Base-by-base conservation (phyloP, 30 jellyfish, hydroid and myxozoan species). In the Clytia hemisphaerica region DNA sequence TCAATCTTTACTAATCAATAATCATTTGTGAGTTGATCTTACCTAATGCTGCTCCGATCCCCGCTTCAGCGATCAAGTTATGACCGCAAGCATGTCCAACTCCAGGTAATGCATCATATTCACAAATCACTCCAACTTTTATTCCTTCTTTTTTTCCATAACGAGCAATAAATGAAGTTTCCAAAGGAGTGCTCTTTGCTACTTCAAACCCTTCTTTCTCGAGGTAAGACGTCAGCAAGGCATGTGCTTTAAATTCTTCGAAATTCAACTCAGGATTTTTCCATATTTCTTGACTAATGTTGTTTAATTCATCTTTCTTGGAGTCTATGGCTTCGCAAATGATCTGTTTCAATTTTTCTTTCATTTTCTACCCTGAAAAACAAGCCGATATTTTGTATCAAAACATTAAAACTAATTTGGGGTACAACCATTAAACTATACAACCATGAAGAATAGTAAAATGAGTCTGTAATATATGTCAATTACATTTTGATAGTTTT, bases 11-110 rank as follows among this genome's bases (percentile, higher is more conserved):
- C n/a, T n/a, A n/a, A n/a, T n/a, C n/a, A n/a, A n/a, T n/a, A n/a
- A n/a, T n/a, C n/a, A n/a, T n/a, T n/a, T n/a, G n/a, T n/a, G n/a
- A n/a, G n/a, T n/a, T n/a, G 70, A 12, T 27, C 75, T 36, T 57
- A 78, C 96, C 96, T 14, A 86, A 53, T 6, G 93, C 96, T 45
- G 96, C 96, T 6, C 78, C 96, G 49, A 78, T 45, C 29, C 96
- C 92, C 24, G 92, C 92, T 67, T 86, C 96, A 25, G 96, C 85
- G 54, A 86, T 86, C 78, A 86, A 55, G 61, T 86, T 86, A 48
- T 86, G 96, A 37, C 94, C 97, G 67, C 97, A 88, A 19, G 93
- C 97, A 88, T 88, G 97, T 30, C 97, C 97, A 67, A 88, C 72
- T 32, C 93, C 97, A 25, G 97, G 97, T 15, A 88, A 72, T 26